Evolutionary conservation across 92 coral and sea anemone species (phyloP).

Genomic region (Umimayanthus chanpuru): DNA sequence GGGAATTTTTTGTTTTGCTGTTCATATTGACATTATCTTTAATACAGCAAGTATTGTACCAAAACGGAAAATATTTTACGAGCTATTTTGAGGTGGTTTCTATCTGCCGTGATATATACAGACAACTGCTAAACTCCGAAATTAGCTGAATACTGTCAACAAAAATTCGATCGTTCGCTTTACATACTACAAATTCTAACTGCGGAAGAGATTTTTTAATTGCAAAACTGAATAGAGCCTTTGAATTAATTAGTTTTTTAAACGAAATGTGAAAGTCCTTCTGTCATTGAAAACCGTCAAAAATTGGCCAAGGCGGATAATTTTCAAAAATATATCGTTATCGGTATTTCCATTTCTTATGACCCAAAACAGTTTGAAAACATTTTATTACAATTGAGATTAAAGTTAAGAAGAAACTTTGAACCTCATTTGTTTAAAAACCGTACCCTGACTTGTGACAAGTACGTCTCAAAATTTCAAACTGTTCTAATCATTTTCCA

Average conservation of each 20-base stretch:
- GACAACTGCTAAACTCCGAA: neutral
- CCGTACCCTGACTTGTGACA: neutral
- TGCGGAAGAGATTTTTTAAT: neutral
- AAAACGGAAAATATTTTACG: neutral
- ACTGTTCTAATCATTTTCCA: too few relatives aligned
- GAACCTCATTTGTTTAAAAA: neutral
- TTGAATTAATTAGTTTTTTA: too few relatives aligned
- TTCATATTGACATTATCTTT: neutral
- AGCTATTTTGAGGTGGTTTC: neutral
- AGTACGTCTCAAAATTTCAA: too few relatives aligned
- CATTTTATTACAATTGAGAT: too few relatives aligned
- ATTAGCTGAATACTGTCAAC: too few relatives aligned
- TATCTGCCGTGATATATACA: neutral
- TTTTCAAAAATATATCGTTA: neutral
- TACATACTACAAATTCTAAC: neutral
- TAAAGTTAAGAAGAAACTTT: too few relatives aligned
- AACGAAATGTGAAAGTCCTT: too few relatives aligned
- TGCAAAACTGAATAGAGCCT: neutral
- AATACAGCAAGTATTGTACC: neutral
- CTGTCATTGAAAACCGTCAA: neutral
- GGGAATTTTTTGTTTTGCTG: too few relatives aligned
- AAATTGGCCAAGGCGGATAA: neutral
- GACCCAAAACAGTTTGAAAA: neutral
- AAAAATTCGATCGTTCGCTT: too few relatives aligned
- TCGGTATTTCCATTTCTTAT: too few relatives aligned